Conservation (phyloP, 2,797 vertebrate species). For the Urocyon cinereoargenteus region DNA sequence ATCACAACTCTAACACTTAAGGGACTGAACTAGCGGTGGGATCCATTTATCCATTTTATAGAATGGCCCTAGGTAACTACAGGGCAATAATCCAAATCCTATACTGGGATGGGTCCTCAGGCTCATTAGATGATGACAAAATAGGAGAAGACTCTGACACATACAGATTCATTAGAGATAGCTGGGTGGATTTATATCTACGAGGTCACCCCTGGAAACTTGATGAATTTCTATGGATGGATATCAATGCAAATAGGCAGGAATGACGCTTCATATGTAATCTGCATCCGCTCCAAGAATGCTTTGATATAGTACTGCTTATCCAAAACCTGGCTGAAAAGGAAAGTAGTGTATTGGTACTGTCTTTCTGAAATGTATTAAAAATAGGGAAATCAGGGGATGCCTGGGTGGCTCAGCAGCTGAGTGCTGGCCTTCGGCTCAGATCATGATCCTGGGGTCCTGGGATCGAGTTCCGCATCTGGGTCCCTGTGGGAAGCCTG, state of each 20-base stretch:
- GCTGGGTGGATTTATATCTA: slow-evolving; percentile 51
- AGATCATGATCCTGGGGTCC: too few relatives aligned
- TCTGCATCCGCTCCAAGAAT: background rate
- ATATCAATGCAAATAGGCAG: slow-evolving; percentile 23
- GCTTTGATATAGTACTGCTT: slow-evolving; percentile 32
- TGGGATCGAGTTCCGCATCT: too few relatives aligned
- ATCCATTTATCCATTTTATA: slow-evolving; percentile 62
- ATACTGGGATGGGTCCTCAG: slow-evolving; percentile 23
- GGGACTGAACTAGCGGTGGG: slow-evolving; percentile 9
- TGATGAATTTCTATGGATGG: slow-evolving; percentile 53
- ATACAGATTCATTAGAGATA: slow-evolving; percentile 54
- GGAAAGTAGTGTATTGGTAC: background rate
- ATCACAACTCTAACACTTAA: slow-evolving; percentile 57
- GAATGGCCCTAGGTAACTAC: slow-evolving; percentile 56
- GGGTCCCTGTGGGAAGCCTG: too few relatives aligned
- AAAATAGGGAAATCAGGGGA: slow-evolving; percentile 9
- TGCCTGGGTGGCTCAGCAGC: too few relatives aligned
- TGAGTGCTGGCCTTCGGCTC: too few relatives aligned
- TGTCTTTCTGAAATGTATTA: slow-evolving; percentile 49
- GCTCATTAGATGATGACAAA: slow-evolving; percentile 60
- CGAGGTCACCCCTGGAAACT: slow-evolving; percentile 49
- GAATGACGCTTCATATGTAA: slow-evolving; percentile 45
- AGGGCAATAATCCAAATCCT: slow-evolving; percentile 62
- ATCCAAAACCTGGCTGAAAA: slow-evolving; percentile 43
- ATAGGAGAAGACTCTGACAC: slow-evolving; percentile 38